A percentile compares a stretch with the other conserved stretches of the same genome.
phyloP scores from a whole-genome alignment of 2,113 vertebrate species.

The Pimephales promelas region DNA sequence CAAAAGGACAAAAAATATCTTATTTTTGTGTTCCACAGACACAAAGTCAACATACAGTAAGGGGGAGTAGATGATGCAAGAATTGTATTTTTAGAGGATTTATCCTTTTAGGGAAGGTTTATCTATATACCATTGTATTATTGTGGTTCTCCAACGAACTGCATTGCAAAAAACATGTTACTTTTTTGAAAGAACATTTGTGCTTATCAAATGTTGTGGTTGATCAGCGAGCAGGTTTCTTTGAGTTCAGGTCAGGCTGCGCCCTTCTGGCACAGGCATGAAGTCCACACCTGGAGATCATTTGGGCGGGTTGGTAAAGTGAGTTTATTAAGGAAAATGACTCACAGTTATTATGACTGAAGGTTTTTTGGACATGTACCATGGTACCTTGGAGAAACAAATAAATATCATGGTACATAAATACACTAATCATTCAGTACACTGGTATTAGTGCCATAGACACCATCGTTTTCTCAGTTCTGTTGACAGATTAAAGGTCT shows the following conservation, averaged over 20 bases:
- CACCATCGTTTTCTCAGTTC: not conserved
- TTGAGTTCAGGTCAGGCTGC: conserved; percentile 17
- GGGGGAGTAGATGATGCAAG: not conserved
- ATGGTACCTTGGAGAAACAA: not conserved
- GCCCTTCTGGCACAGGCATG: conserved; percentile 44
- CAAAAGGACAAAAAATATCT: too few species aligned
- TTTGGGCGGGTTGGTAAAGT: conserved; percentile 50
- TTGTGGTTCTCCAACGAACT: not conserved
- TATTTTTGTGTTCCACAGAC: not conserved
- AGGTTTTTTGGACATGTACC: not conserved
- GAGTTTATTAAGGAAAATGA: conserved; percentile 59
- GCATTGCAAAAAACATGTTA: not conserved
- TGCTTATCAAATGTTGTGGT: too few species aligned
- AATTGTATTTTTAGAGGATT: not conserved
- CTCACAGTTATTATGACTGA: conserved; percentile 36
- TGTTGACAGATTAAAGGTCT: not conserved
- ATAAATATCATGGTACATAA: conserved; percentile 5
- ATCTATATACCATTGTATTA: not conserved
- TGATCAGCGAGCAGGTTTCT: not conserved
- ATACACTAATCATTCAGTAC: not conserved
- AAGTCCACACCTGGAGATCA: conserved; percentile 63
- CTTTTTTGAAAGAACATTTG: not conserved
- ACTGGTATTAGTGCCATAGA: not conserved
- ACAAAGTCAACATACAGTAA: not conserved
- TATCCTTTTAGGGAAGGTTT: not conserved